Evolutionary conservation across 2,888 invertebrate species (phyloP).

Genomic region (Petrolisthes manimaculis): DNA sequence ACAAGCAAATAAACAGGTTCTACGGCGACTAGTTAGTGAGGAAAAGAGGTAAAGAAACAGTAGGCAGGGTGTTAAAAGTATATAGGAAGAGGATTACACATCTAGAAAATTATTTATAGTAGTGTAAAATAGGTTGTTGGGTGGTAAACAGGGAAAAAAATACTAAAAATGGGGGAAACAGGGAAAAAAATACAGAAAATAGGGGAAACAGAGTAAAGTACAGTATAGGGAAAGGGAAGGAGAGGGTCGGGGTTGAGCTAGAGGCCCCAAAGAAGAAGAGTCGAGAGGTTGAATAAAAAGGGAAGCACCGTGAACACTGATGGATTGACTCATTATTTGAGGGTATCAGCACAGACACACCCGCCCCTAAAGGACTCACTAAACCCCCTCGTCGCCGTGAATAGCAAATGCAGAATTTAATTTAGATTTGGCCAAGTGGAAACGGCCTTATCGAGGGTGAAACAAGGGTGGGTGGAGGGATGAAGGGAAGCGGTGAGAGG

Average conservation of each 20-base stretch:
- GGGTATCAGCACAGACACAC: slow-evolving; percentile 42
- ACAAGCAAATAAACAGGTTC: too few species aligned
- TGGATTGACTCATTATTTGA: slow-evolving; percentile 58
- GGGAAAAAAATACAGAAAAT: neutral
- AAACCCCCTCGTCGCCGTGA: slow-evolving; percentile 43
- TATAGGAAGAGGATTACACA: too few species aligned
- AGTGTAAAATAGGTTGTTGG: too few species aligned
- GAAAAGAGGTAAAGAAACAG: too few species aligned
- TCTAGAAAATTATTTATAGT: too few species aligned
- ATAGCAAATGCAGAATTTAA: slow-evolving; percentile 65
- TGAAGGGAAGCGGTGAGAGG: too few species aligned
- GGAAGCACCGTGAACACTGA: slow-evolving; percentile 48
- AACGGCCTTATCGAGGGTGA: slow-evolving; percentile 47
- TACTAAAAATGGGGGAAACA: too few species aligned
- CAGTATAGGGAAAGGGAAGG: slow-evolving; percentile 11
- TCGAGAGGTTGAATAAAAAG: neutral
- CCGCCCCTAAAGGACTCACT: slow-evolving; percentile 25
- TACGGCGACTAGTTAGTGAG: too few species aligned
- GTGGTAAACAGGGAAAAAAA: too few species aligned
- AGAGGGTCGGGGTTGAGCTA: neutral
- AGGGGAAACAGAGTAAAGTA: slow-evolving; percentile 22
- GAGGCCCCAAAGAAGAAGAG: neutral
- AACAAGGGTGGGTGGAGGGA: neutral
- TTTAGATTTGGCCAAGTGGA: slow-evolving; percentile 62
- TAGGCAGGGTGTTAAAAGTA: too few species aligned